Percentiles rank a stretch among this genome's conserved stretches.
These are phyloP conservation scores for Hybognathus amarus DNA, from an alignment of 2,797 vertebrate species.

Conservation along the genomic window DNA sequence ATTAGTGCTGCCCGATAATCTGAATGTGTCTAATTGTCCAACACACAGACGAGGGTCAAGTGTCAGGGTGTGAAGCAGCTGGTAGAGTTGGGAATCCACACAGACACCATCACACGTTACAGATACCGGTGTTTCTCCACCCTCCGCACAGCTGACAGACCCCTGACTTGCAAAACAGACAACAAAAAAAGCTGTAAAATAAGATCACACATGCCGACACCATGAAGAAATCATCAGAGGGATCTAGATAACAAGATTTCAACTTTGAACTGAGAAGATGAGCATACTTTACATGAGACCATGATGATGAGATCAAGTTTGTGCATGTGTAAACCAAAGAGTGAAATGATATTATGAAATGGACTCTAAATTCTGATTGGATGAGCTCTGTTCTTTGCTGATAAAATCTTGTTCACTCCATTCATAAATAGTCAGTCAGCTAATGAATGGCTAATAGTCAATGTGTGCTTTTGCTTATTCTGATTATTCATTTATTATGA, in stretches of 20 bases:
- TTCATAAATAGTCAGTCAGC: background rate
- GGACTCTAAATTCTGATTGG: background rate
- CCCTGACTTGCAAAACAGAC: constrained; percentile 52
- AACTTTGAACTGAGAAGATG: constrained; percentile 9
- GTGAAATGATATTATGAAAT: background rate
- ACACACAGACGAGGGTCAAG: constrained; percentile 8
- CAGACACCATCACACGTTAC: constrained; percentile 11
- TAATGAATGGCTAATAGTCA: background rate
- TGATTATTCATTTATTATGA: background rate
- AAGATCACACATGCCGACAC: constrained; percentile 36
- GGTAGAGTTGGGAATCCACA: constrained; percentile 30
- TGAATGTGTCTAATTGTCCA: constrained; percentile 9
- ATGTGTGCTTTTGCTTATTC: background rate
- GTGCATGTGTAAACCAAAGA: background rate
- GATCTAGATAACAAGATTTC: constrained; percentile 2
- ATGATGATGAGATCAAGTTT: background rate
- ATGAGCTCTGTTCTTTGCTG: background rate
- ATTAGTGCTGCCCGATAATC: background rate
- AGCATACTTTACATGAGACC: background rate
- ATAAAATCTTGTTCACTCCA: too few species aligned
- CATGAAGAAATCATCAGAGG: constrained; percentile 41
- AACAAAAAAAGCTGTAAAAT: constrained; percentile 50
- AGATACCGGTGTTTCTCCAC: constrained; percentile 17
- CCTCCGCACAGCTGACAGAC: constrained; percentile 44
- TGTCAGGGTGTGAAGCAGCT: constrained; percentile 51